Evolutionary conservation across 2,797 vertebrate genomes (phyloP).

Genomic region (Liparis tanakae): DNA sequence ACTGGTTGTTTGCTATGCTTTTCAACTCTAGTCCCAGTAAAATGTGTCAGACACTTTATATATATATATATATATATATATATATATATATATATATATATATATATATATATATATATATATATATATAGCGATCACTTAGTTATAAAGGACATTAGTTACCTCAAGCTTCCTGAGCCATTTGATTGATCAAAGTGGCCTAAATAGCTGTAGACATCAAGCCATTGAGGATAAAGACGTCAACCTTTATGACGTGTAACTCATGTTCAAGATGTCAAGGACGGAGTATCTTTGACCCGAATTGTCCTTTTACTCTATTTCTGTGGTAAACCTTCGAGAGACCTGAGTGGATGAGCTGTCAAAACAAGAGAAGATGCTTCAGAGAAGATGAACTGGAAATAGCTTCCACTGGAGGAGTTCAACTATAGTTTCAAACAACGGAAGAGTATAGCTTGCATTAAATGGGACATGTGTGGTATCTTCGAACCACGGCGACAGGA

Average conservation of each 20-base stretch:
- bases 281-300: constrained; percentile 20
- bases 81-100: no score
- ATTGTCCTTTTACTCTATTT: constrained; percentile 42
- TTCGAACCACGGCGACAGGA: background rate
- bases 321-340: constrained; percentile 53
- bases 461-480: constrained; percentile 15
- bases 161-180: background rate
- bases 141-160: background rate
- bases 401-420: constrained; percentile 39
- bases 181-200: constrained; percentile 21
- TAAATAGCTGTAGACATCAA: background rate
- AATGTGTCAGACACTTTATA: background rate
- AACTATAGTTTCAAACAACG: constrained; percentile 43
- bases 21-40: background rate
- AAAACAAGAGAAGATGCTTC: constrained; percentile 44
- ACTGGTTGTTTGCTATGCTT: background rate
- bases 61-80: no score
- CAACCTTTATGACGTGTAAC: background rate
- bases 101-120: no score
- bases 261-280: background rate
- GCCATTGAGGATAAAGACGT: background rate
- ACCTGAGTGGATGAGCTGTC: constrained; percentile 65
- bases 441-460: constrained; percentile 6
- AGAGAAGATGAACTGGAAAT: constrained; percentile 55
- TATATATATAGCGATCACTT: background rate